A percentile compares a stretch with the other conserved stretches of the same genome.
Conservation (phyloP, 2,797 vertebrate genomes). For the Sciaenops ocellatus region DNA sequence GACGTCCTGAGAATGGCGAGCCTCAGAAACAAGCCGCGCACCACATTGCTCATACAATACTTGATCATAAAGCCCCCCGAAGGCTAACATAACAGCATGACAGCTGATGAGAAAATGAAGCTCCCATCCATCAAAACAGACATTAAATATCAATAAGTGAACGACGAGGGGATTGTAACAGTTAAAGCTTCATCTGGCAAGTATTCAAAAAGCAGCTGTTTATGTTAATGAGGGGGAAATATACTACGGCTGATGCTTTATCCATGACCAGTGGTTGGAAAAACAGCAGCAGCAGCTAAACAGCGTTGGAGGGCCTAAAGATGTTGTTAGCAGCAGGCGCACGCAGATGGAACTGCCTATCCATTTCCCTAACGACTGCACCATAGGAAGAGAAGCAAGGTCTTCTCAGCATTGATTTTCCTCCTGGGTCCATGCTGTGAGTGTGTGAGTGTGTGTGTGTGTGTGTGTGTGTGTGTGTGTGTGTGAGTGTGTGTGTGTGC, state of each 20-base stretch:
- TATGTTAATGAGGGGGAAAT: conserved; percentile 42
- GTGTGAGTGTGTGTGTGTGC: too few relatives aligned
- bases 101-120: conserved; percentile 24
- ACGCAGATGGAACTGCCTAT: conserved; percentile 75
- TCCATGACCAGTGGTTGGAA: conserved; percentile 16
- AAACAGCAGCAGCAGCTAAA: conserved; percentile 41
- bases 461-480: conserved; percentile 29
- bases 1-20: conserved; percentile 76
- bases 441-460: conserved; percentile 37
- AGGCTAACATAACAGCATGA: conserved; percentile 28
- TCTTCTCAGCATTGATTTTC: conserved; percentile 83
- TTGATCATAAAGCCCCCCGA: conserved; percentile 11
- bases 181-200: conserved; percentile 38
- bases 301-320: conserved; percentile 50
- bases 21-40: conserved; percentile 52
- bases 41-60: conserved; percentile 32
- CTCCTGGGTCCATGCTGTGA: conserved; percentile 62
- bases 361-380: conserved; percentile 83
- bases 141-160: conserved; percentile 49
- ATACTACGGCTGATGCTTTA: conserved; percentile 10
- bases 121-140: conserved; percentile 38
- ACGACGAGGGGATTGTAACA: conserved; percentile 14
- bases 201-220: conserved; percentile 47
- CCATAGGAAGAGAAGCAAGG: conserved; percentile 82
- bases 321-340: conserved; percentile 72